Evolutionary conservation across 2,113 vertebrate genomes (phyloP), one percentile per base, ranked within the genome.

Genomic region (Lophius piscatorius): DNA sequence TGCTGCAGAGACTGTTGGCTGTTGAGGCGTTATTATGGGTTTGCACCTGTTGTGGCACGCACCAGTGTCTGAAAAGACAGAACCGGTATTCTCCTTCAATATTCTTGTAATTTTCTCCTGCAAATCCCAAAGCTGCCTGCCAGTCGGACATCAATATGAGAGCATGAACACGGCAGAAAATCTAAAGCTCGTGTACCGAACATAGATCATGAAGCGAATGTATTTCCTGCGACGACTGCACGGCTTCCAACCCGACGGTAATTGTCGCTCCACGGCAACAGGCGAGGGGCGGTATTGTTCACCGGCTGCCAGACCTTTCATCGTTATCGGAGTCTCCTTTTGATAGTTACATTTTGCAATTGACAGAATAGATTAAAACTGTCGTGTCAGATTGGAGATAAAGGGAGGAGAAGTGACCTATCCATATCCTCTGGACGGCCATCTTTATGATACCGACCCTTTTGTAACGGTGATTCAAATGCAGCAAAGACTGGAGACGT

Each of bases 51-150:
- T 66, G 50, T 54, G 40, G 61, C 20, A 38, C 16, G n/a, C 49
- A 1, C 31, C 35, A 39, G 31, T 36, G 35, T 39, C 72, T 68
- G 54, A 33, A 51, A 11, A 69, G 23, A 46, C 44, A 38, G 21
- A 44, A 56, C 50, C 71, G 38, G 62, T 63, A 50, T 51, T 56
- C 39, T 48, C 62, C 17, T 66, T 71, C 68, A 67, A 17, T n/a
- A 45, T 70, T 76, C 48, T 42, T 72, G 68, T 76, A 64, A 75
- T 82, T 74, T n/a, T n/a, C 74, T 69, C 55, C 74, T 62, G 56
- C 34, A 39, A 38, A 67, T 38, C 12, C 29, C 22, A 17, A 44
- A 62, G 45, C 51, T 2, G 50, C 35, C 54, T 62, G 68, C 59
- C 64, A 74, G 63, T 58, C 46, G 20, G 62, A 49, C 56, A 36